phyloP scores from a whole-genome alignment of 2,113 vertebrate genomes.

The Catagonus wagneri region DNA sequence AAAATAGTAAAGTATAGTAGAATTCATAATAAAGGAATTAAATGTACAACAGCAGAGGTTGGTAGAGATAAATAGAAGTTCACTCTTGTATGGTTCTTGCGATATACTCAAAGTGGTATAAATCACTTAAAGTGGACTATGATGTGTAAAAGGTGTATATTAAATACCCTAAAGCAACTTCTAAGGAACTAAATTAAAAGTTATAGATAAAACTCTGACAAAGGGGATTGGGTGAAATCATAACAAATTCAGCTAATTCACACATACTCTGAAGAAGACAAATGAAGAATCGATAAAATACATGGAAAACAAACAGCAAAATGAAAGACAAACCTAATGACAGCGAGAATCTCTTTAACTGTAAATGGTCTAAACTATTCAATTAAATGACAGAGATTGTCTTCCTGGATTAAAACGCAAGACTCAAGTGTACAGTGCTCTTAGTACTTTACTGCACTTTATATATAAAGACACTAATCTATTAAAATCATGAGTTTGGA shows the following conservation, averaged over 20 bases:
- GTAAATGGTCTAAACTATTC: conserved; percentile 5
- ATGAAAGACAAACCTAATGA: not conserved
- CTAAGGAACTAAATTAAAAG: not conserved
- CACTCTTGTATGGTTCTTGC: too few species aligned
- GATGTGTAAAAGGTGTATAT: too few species aligned
- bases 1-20: too few species aligned
- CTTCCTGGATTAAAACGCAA: not conserved
- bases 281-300: not conserved
- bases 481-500: not conserved
- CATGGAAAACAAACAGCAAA: not conserved
- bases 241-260: not conserved
- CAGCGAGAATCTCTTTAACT: not conserved
- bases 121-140: too few species aligned
- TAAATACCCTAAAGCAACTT: too few species aligned
- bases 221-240: not conserved
- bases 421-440: too few species aligned
- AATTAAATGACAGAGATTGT: conserved; percentile 1
- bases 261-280: not conserved
- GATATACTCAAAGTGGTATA: too few species aligned
- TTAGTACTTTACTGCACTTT: not conserved
- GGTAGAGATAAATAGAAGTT: too few species aligned
- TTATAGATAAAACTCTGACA: not conserved
- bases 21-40: too few species aligned
- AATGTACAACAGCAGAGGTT: too few species aligned
- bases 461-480: not conserved